Conservation (phyloP, 2,888 invertebrate genomes). For the Monochamus alternatus region DNA sequence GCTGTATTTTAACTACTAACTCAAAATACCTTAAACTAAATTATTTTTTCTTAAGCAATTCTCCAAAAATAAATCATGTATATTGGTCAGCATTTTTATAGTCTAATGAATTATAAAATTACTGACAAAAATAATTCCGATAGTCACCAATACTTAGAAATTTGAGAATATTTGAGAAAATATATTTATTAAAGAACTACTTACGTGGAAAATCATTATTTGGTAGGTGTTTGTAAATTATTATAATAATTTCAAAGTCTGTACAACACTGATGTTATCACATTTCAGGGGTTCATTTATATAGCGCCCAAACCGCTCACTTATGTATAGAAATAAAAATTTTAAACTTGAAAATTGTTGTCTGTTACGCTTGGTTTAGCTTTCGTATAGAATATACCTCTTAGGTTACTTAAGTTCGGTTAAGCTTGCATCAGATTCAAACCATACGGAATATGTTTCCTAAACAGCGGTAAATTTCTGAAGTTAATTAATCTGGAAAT, state of each 20-base stretch:
- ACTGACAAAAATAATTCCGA: too few species aligned
- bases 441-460: not conserved
- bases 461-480: not conserved
- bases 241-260: conserved; percentile 12
- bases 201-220: conserved; percentile 23
- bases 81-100: too few species aligned
- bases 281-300: conserved; percentile 13
- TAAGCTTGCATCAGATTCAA: conserved; percentile 16
- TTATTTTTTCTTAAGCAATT: too few species aligned
- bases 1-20: too few species aligned
- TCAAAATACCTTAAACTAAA: too few species aligned
- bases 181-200: not conserved
- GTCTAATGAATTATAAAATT: too few species aligned
- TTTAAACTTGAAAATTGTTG: conserved; percentile 14
- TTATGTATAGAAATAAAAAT: conserved; percentile 7
- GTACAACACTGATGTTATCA: conserved; percentile 10
- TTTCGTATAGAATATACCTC: conserved; percentile 1
- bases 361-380: conserved; percentile 4
- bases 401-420: not conserved
- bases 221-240: not conserved
- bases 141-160: not conserved
- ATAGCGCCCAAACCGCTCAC: conserved; percentile 24
- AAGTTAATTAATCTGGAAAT: not conserved
- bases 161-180: not conserved
- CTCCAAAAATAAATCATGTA: too few species aligned